Evolutionary conservation across 2,888 invertebrate genomes (phyloP).

Genomic region (Polyommatus iphigenia): DNA sequence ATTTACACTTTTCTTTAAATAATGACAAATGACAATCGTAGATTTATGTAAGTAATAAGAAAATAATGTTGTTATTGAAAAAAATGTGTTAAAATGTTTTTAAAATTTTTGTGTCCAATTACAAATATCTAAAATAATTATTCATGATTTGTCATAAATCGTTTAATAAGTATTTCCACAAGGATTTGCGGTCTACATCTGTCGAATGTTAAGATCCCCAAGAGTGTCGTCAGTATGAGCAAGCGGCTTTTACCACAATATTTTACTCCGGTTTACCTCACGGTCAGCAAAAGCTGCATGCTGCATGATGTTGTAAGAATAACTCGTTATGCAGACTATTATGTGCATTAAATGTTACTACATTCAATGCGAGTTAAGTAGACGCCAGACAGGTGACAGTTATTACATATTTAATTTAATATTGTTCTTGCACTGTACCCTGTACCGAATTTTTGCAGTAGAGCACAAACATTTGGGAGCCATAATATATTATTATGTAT

Average conservation of each 20-base stretch:
- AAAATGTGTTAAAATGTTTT: no score
- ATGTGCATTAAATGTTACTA: neutral
- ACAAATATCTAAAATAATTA: neutral
- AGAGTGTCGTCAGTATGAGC: neutral
- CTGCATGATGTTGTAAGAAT: neutral
- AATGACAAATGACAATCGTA: no score
- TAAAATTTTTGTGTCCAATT: neutral
- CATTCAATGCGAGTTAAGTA: neutral
- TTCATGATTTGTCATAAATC: neutral
- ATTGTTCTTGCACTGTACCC: no score
- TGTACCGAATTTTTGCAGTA: no score
- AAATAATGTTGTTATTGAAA: no score
- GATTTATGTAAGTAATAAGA: no score
- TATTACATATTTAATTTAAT: neutral
- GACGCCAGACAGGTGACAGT: neutral
- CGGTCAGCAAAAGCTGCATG: conserved; percentile 5
- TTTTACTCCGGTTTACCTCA: neutral
- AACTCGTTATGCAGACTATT: neutral
- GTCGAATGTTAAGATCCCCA: neutral
- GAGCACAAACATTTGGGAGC: no score
- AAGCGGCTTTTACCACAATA: neutral
- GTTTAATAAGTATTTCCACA: neutral
- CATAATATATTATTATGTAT: no score
- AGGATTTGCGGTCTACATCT: neutral
- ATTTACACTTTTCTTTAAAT: no score